Conservation (phyloP, 2,113 vertebrate genomes). For the Oryzias celebensis region DNA sequence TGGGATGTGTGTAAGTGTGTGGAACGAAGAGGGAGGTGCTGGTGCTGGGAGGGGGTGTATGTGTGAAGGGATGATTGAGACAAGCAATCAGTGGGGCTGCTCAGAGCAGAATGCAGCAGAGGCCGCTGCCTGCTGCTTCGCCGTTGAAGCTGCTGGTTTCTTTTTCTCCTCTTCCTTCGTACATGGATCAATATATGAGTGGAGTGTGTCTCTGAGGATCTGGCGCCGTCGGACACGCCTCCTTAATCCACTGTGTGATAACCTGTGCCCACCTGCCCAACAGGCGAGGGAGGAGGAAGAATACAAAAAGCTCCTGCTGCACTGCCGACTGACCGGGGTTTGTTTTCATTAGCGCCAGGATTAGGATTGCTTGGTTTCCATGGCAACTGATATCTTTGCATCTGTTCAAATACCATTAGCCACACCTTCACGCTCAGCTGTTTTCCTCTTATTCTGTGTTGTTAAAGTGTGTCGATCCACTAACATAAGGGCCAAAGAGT, state of each 20-base stretch:
- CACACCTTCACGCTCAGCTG: not conserved
- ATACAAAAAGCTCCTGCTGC: slow-evolving; percentile 20
- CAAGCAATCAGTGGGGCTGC: slow-evolving; percentile 70
- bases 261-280: slow-evolving; percentile 39
- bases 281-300: slow-evolving; percentile 11
- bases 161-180: slow-evolving; percentile 3
- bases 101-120: slow-evolving; percentile 61
- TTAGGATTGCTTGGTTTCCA: slow-evolving; percentile 36
- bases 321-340: slow-evolving; percentile 5
- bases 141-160: slow-evolving; percentile 48
- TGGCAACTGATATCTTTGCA: slow-evolving; percentile 32
- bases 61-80: slow-evolving; percentile 69
- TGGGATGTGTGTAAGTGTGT: slow-evolving; percentile 10
- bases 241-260: slow-evolving; percentile 66
- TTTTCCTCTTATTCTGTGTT: slow-evolving; percentile 14
- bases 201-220: slow-evolving; percentile 51
- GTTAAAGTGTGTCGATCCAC: not conserved
- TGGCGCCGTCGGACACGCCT: slow-evolving; percentile 53
- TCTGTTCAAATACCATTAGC: slow-evolving; percentile 28
- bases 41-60: not conserved
- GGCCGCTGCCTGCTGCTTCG: slow-evolving; percentile 59
- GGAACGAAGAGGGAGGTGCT: slow-evolving; percentile 6
- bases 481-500: slow-evolving; percentile 8
- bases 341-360: slow-evolving; percentile 31
- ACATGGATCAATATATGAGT: slow-evolving; percentile 59